phyloP scores from a whole-genome alignment of 2,797 vertebrate genomes.

The Cottoperca gobio region DNA sequence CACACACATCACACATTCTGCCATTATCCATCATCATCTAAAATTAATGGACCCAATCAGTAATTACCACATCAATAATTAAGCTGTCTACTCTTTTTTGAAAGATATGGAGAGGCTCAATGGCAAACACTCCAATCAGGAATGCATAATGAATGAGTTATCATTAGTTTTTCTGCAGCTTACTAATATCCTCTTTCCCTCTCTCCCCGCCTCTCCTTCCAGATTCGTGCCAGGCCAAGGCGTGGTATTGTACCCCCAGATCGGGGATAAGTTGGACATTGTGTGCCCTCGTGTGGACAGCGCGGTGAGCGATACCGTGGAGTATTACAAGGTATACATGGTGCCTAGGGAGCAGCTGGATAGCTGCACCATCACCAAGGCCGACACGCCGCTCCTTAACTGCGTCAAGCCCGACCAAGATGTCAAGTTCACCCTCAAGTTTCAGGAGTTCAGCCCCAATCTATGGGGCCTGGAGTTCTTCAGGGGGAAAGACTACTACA shows the following conservation, averaged over 20 bases:
- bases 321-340: slow-evolving; percentile 99
- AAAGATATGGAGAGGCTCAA: slow-evolving; percentile 32
- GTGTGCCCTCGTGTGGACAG: slow-evolving; percentile 98
- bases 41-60: slow-evolving; percentile 66
- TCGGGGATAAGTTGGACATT: slow-evolving; percentile 99
- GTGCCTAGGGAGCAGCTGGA: slow-evolving; percentile 96
- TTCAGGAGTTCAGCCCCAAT: slow-evolving; percentile 99
- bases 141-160: slow-evolving; percentile 49
- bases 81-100: slow-evolving; percentile 51
- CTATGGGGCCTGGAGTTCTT: slow-evolving; percentile 99
- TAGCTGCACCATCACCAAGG: slow-evolving; percentile 96
- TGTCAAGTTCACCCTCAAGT: slow-evolving; percentile 99
- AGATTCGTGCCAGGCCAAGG: slow-evolving; percentile 97
- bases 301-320: slow-evolving; percentile 90
- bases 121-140: slow-evolving; percentile 48
- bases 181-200: slow-evolving; percentile 34
- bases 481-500: slow-evolving; percentile 96
- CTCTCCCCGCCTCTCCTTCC: slow-evolving; percentile 47
- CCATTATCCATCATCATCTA: slow-evolving; percentile 67
- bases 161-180: slow-evolving; percentile 33
- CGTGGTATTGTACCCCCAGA: slow-evolving; percentile 97
- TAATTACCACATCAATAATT: slow-evolving; percentile 77
- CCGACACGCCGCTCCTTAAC: slow-evolving; percentile 97
- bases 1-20: slow-evolving; percentile 16
- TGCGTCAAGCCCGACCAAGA: slow-evolving; percentile 98